Evolutionary conservation across 2,113 vertebrate species (phyloP), one percentile per base, ranked within the genome.

Genomic region (Hyla sarda): DNA sequence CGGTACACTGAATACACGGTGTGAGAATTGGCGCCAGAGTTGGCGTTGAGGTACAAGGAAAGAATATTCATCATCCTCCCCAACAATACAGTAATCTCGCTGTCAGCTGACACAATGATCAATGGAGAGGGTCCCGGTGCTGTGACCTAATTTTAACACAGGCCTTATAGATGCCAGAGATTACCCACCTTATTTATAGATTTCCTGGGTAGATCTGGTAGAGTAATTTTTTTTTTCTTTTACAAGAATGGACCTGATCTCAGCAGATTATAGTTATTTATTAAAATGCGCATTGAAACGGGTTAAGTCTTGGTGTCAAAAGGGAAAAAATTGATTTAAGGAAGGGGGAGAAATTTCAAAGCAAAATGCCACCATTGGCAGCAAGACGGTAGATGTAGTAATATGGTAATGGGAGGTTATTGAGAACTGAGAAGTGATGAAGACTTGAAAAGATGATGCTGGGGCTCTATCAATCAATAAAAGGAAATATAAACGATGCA

Each of bases 51-150:
- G 52, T 84, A 54, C 82, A 25, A 60, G 47, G 56, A 16, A 81
- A 37, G 78, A 81, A 62, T 25, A 81, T 81, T 62, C 78, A 81
- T 81, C 78, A 81, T 81, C 52, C 37, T 28, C 34, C 14, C 30
- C 60, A 56, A 81, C 78, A 62, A 81, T 28, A 14, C n/a, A 25
- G 32, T 81, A 81, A 81, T 81, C 78, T 81, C 56, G 23, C 56
- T 65, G 78, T 81, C 78, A 81, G 56, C 78, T 81, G 78, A 81
- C 78, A 81, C 78, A 81, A 81, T 81, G 78, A 81, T 81, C 78
- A 65, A 81, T 81, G 78, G 78, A 41, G 21, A 7, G 58, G 67
- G 78, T 65, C 65, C 56, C 78, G 5, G 41, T 17, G 21, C 78
- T 41, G 56, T 81, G 78, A 81, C 78, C 78, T 81, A 47, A 62